Evolutionary conservation across 2,888 invertebrate genomes (phyloP).

Genomic region (Philhelius pedissequus): DNA sequence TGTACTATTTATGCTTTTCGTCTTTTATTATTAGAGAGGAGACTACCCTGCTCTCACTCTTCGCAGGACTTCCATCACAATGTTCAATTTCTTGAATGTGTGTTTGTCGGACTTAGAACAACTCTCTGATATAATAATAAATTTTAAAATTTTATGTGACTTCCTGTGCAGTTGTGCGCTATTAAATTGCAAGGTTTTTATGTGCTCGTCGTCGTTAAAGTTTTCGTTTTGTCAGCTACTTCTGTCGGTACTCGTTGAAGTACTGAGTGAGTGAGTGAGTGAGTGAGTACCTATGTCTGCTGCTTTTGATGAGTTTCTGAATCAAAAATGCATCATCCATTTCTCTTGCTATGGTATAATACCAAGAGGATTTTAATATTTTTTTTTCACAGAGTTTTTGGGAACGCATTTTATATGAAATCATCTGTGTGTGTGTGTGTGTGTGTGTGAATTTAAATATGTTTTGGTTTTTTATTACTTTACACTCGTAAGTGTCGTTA

Average conservation of each 20-base stretch:
- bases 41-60: background rate
- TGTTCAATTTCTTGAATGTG: background rate
- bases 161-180: slow-evolving; percentile 26
- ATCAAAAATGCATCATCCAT: slow-evolving; percentile 21
- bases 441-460: slow-evolving; percentile 9
- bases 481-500: background rate
- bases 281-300: background rate
- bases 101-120: background rate
- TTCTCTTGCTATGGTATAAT: background rate
- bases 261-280: too few relatives aligned
- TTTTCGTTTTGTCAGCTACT: slow-evolving; percentile 29
- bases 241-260: too few relatives aligned
- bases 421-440: background rate
- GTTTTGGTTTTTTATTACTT: background rate
- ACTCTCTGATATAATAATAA: slow-evolving; percentile 16
- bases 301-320: slow-evolving; percentile 7
- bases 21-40: slow-evolving; percentile 16
- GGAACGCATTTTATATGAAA: slow-evolving; percentile 15
- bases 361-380: slow-evolving; percentile 5
- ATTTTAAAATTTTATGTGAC: slow-evolving; percentile 23
- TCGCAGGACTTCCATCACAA: background rate
- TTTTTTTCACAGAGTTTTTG: background rate
- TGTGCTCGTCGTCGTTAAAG: slow-evolving; percentile 8
- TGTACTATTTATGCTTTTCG: slow-evolving; percentile 25
- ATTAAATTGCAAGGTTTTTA: slow-evolving; percentile 29